A percentile compares a stretch with the other conserved stretches of the same genome.
Evolutionary conservation across 2,113 vertebrate species (phyloP).

Genomic region (Tauraco erythrolophus): DNA sequence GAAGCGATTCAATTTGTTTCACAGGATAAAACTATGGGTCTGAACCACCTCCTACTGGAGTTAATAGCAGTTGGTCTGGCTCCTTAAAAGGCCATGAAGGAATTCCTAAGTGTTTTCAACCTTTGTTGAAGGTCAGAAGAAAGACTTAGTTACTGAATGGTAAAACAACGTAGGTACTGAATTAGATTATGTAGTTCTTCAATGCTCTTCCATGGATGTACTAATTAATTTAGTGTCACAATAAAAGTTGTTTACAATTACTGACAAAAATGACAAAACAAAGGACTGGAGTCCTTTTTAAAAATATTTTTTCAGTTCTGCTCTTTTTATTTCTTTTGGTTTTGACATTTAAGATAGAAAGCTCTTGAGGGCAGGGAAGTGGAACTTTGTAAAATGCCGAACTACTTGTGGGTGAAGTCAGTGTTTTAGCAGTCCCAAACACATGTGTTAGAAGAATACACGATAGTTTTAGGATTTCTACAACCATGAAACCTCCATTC

Average conservation of each 20-base stretch:
- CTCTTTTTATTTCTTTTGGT: not conserved
- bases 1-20: not conserved
- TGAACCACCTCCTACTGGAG: not conserved
- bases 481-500: not conserved
- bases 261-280: not conserved
- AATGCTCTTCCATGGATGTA: not conserved
- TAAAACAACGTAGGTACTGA: not conserved
- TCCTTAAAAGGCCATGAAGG: not conserved
- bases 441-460: slow-evolving; percentile 14
- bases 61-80: not conserved
- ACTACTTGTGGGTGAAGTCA: slow-evolving; percentile 9
- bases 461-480: not conserved
- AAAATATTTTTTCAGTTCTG: not conserved
- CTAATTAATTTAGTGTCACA: not conserved
- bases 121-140: not conserved
- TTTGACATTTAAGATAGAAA: not conserved
- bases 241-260: not conserved
- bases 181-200: not conserved
- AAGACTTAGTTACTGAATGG: not conserved
- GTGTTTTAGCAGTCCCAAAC: not conserved
- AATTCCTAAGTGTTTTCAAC: not conserved
- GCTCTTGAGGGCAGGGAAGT: not conserved
- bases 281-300: not conserved
- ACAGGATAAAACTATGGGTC: not conserved
- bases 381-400: slow-evolving; percentile 9